Conservation (phyloP, 2,113 vertebrate species). For the Eurypyga helias region DNA sequence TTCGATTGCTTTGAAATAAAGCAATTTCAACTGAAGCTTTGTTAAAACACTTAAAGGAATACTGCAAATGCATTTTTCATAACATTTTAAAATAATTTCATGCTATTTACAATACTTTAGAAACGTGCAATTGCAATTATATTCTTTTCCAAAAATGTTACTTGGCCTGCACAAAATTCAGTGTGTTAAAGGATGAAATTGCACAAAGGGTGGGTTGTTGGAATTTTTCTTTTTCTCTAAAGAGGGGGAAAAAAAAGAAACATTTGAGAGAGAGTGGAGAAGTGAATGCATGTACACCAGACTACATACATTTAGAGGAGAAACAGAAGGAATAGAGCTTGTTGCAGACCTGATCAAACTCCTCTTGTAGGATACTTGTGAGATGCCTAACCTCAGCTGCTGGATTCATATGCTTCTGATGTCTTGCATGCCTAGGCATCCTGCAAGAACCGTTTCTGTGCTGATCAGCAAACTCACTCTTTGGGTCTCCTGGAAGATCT, state of each 20-base stretch:
- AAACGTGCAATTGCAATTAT: constrained; percentile 42
- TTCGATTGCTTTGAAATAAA: constrained; percentile 57
- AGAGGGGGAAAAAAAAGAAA: background rate
- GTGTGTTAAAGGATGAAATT: constrained; percentile 45
- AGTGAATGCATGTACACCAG: background rate
- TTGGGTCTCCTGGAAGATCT: background rate
- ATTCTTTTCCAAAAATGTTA: constrained; percentile 49
- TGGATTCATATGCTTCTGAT: background rate
- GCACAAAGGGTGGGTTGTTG: background rate
- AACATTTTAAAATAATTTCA: constrained; percentile 67
- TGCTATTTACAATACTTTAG: constrained; percentile 49
- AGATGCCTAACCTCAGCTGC: background rate
- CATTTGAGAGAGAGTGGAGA: background rate
- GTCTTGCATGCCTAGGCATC: background rate
- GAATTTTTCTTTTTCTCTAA: constrained; percentile 35
- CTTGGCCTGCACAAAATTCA: constrained; percentile 24
- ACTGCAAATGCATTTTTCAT: constrained; percentile 51
- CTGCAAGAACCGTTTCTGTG: background rate
- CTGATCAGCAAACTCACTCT: background rate
- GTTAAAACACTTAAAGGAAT: constrained; percentile 65
- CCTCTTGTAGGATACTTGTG: background rate
- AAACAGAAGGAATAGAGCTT: background rate
- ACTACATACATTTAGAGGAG: background rate
- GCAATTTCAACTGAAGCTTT: constrained; percentile 49
- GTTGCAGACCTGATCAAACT: background rate